phyloP scores from a whole-genome alignment of 2,797 vertebrate species.

The Sebastes steindachneri region DNA sequence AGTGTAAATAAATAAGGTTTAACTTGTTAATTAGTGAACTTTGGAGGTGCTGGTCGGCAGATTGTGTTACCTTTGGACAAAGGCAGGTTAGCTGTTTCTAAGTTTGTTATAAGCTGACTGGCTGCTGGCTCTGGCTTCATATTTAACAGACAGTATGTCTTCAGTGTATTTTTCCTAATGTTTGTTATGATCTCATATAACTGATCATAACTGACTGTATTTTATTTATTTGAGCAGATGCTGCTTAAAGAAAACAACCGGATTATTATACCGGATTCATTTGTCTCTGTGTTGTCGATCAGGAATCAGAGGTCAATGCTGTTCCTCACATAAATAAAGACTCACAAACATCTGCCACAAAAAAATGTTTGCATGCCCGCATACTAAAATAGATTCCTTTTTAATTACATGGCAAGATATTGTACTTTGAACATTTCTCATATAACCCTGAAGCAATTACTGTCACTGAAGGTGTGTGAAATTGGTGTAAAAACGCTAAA shows the following conservation, averaged over 20 bases:
- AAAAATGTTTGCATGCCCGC: slow-evolving; percentile 28
- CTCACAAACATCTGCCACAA: slow-evolving; percentile 14
- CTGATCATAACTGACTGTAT: background rate
- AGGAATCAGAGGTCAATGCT: slow-evolving; percentile 11
- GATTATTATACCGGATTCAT: background rate
- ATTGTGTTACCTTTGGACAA: no score
- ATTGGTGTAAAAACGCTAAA: slow-evolving; percentile 74
- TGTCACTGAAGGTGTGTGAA: slow-evolving; percentile 75
- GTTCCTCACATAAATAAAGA: slow-evolving; percentile 5
- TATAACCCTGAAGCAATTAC: slow-evolving; percentile 73
- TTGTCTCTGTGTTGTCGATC: background rate
- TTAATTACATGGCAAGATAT: slow-evolving; percentile 53
- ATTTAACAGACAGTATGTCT: background rate
- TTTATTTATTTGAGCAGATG: background rate
- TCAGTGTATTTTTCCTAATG: background rate
- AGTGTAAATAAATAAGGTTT: no score
- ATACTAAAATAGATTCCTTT: slow-evolving; percentile 47
- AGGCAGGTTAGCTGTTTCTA: no score
- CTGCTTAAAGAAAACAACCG: background rate
- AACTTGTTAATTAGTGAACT: no score
- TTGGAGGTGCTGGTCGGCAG: no score
- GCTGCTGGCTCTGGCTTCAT: no score
- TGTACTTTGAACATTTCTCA: slow-evolving; percentile 67
- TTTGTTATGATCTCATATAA: background rate
- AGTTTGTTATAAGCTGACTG: no score